These are phyloP conservation scores for Motacilla tschutschensis DNA, from an alignment of 2,113 vertebrate genomes.

Conservation along the genomic window DNA sequence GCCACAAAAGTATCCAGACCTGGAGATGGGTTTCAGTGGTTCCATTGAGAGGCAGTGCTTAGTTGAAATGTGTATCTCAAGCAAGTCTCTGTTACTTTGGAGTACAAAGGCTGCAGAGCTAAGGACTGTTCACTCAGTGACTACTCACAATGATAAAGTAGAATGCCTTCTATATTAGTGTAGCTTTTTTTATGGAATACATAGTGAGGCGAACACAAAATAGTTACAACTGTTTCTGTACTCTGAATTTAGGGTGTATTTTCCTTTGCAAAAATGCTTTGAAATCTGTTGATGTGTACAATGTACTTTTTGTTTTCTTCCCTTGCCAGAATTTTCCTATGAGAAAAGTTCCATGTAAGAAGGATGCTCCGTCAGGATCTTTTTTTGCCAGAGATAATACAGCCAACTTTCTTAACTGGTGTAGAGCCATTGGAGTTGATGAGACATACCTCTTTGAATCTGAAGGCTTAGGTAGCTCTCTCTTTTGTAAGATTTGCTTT, in stretches of 20 bases:
- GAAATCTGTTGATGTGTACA: neutral
- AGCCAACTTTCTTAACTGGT: slow-evolving; percentile 97
- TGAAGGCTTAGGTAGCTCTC: slow-evolving; percentile 88
- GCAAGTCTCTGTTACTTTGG: neutral
- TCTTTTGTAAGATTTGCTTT: slow-evolving; percentile 2
- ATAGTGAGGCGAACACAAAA: neutral
- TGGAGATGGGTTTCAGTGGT: neutral
- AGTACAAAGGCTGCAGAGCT: neutral
- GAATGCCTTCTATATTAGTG: neutral
- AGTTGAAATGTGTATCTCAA: neutral
- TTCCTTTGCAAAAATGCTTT: neutral
- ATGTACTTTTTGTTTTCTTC: slow-evolving; percentile 8
- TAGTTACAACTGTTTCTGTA: neutral
- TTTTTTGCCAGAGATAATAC: slow-evolving; percentile 98
- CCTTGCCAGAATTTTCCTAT: slow-evolving; percentile 81
- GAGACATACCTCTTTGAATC: slow-evolving; percentile 96
- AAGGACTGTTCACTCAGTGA: neutral
- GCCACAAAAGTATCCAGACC: neutral
- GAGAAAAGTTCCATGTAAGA: slow-evolving; percentile 88
- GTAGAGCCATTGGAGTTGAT: slow-evolving; percentile 86
- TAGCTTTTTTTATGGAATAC: neutral
- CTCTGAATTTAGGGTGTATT: neutral
- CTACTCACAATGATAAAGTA: neutral
- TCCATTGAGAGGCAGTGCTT: neutral
- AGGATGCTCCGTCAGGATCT: slow-evolving; percentile 88